Evolutionary conservation across 2,797 vertebrate genomes (phyloP).

Genomic region (Paratrypauchen microcephalus): DNA sequence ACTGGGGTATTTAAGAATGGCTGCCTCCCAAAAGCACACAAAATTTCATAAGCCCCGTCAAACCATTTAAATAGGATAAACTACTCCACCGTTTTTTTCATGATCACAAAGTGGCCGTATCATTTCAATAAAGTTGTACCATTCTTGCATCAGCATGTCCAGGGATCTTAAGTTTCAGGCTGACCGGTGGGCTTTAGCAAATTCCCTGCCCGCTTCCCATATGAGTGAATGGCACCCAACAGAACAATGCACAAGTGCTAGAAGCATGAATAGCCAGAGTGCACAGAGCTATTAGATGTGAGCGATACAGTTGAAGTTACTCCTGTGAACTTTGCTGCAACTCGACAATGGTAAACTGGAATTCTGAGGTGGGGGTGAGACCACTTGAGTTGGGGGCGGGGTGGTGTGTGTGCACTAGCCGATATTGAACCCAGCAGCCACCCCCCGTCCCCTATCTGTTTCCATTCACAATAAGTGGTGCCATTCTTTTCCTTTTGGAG

Average conservation of each 20-base stretch:
- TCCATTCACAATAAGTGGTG: constrained; percentile 59
- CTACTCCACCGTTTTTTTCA: not conserved
- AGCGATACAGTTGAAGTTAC: constrained; percentile 74
- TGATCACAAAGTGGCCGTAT: constrained; percentile 8
- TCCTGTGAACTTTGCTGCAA: constrained; percentile 65
- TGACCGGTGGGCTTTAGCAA: constrained; percentile 53
- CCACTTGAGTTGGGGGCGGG: constrained; percentile 44
- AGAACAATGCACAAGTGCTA: constrained; percentile 64
- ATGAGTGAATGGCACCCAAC: constrained; percentile 59
- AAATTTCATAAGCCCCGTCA: not conserved
- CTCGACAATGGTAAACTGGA: constrained; percentile 36
- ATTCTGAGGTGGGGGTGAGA: constrained; percentile 30
- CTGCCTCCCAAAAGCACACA: not conserved
- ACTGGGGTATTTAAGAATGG: not conserved
- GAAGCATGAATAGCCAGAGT: constrained; percentile 58
- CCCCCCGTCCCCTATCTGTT: constrained; percentile 56
- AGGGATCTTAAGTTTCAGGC: constrained; percentile 57
- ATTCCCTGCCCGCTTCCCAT: constrained; percentile 50
- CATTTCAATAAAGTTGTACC: constrained; percentile 10
- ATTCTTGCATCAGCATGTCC: constrained; percentile 58
- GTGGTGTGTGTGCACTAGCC: constrained; percentile 30
- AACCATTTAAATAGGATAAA: not conserved
- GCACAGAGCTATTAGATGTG: constrained; percentile 72
- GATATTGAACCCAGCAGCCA: constrained; percentile 56
- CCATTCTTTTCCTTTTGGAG: constrained; percentile 58